Base-by-base conservation (phyloP, 2,113 vertebrate genomes). In the Cyphomyrus plagiostoma region DNA sequence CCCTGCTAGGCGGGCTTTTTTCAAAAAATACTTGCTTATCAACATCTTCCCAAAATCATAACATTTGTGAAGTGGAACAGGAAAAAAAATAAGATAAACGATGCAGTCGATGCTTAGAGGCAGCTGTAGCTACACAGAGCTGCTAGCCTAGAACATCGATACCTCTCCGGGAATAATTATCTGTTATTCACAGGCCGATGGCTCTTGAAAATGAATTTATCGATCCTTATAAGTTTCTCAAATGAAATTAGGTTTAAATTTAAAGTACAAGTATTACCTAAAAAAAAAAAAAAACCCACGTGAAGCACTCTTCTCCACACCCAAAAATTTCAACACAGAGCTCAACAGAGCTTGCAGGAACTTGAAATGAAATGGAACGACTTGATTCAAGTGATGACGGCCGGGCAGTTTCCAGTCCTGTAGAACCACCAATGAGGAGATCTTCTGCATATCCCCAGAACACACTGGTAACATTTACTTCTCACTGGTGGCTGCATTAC, bases 151-250 rank as follows among this genome's bases (percentile, higher is more conserved):
- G 62, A 52, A 35, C 26, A 56, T 53, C n/a, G 49, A 53, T 86
- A 52, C n/a, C 48, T 87, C 4, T 87, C 17, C n/a, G 19, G n/a
- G 30, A 87, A 87, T 56, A 53, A 52, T 56, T 87, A 84, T 84
- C 82, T 48, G 82, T 26, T 83, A 48, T 80, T 49, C 74, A 84
- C 89, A 90, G 58, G 30, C 53, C 17, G 58, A 85, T 9, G 56
- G 49, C 30, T 86, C n/a, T 35, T 45, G n/a, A 23, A 89, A 56
- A 89, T 90, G 23, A 90, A 90, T 89, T 83, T 50, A 42, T 89
- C 30, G 86, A 88, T 90, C 85, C 35, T 50, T 49, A 50, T 86
- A 49, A 26, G 83, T 48, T 49, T 85, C 85, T 52, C 85, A 86
- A 9, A 52, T 52, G 85, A 49, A 49, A 53, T 86, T 85, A 52